Evolutionary conservation across 2,797 vertebrate genomes (phyloP).

Genomic region (Rousettus madagascariensis): DNA sequence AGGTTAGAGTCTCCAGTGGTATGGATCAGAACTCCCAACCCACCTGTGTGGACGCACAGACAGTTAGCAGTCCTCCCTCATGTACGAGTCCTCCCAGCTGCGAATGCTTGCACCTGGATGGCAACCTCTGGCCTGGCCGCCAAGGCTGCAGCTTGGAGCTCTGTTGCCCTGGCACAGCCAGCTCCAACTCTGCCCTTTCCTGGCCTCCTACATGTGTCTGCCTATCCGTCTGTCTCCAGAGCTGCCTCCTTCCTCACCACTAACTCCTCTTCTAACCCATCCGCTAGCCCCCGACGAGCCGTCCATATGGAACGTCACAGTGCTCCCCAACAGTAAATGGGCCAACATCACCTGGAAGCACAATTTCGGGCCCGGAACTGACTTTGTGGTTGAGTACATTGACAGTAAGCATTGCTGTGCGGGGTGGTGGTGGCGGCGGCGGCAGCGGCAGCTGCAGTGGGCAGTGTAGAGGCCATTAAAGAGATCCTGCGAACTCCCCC

Average conservation of each 20-base stretch:
- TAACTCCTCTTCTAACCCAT: slow-evolving; percentile 89
- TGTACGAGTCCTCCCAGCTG: background rate
- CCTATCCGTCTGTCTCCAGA: background rate
- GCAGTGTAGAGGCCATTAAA: slow-evolving; percentile 53
- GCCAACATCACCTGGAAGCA: slow-evolving; percentile 99
- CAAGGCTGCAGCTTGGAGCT: slow-evolving; percentile 52
- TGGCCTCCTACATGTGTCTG: background rate
- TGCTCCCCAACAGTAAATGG: slow-evolving; percentile 97
- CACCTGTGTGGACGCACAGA: background rate
- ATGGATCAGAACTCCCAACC: background rate
- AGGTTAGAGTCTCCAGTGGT: background rate
- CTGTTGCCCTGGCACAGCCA: background rate
- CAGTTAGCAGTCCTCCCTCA: background rate
- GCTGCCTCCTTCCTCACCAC: slow-evolving; percentile 67
- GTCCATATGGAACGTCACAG: slow-evolving; percentile 97
- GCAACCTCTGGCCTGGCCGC: slow-evolving; percentile 31
- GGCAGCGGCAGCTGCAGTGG: background rate
- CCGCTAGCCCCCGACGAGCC: slow-evolving; percentile 88
- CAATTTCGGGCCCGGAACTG: slow-evolving; percentile 94
- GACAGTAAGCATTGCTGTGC: slow-evolving; percentile 95
- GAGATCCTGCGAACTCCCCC: slow-evolving; percentile 69
- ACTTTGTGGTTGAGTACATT: slow-evolving; percentile 99
- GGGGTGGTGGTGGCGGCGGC: slow-evolving; percentile 70
- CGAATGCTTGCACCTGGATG: background rate
- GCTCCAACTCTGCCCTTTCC: background rate